Conservation (phyloP, 2,113 vertebrate species). For the Toxostoma redivivum region DNA sequence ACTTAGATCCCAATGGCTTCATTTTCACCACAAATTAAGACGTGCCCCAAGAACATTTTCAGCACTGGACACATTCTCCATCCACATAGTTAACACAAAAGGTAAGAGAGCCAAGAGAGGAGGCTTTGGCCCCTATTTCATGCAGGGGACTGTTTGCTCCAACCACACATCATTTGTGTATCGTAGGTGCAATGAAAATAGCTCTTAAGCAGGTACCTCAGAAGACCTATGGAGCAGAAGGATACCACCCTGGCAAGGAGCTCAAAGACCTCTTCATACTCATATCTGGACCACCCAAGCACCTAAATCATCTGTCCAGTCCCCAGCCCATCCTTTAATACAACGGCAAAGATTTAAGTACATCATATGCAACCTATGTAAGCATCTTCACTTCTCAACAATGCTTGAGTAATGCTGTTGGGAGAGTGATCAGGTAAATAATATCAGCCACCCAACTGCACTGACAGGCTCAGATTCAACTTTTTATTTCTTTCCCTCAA, state of each 20-base stretch:
- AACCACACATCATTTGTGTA: accelerated
- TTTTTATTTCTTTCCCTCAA: not conserved
- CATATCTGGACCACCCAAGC: not conserved
- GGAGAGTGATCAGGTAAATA: not conserved
- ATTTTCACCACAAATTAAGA: not conserved
- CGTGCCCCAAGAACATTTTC: not conserved
- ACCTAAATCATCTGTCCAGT: not conserved
- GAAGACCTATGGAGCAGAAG: not conserved
- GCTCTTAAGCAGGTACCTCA: not conserved
- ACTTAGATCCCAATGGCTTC: not conserved
- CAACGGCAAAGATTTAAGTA: not conserved
- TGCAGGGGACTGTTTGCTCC: not conserved
- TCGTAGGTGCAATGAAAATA: not conserved
- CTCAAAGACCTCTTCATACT: not conserved
- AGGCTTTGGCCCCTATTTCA: not conserved
- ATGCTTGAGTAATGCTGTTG: not conserved
- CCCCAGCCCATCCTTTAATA: not conserved
- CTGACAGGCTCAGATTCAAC: not conserved
- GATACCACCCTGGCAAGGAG: not conserved
- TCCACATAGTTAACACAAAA: not conserved
- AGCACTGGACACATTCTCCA: not conserved
- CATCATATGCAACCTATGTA: not conserved
- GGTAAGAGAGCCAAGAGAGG: not conserved
- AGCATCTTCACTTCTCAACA: not conserved
- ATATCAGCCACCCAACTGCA: not conserved